Base-by-base conservation (phyloP, 1,140 invertebrate genomes). In the Druon quercuslanigerum region DNA sequence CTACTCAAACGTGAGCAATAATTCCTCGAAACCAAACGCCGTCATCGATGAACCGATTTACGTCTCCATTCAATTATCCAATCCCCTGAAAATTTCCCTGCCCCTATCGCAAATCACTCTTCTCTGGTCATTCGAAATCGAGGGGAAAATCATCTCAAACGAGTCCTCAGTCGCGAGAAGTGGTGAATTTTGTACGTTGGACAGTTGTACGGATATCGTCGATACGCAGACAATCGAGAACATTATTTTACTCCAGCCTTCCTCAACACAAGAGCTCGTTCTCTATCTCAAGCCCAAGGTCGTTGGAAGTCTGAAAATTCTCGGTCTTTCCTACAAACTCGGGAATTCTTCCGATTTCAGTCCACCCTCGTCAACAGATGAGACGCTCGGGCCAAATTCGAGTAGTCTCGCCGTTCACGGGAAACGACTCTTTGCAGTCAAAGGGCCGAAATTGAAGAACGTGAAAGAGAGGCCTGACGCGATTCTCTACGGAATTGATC, bases 21-120 rank as follows among this genome's bases (percentile, higher is more conserved):
- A 95, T 85, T 94, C 93, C 73, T 89, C 88, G 17, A 93, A 93
- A 83, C 95, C 96, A 12, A 91, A 95, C 57, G 94, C 94, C 33
- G 94, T 96, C 78, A 92, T 96, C 83, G 94, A 94, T 86, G 97
- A 98, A 91, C 95, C 95, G 12, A 94, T 98, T 71, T 94, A 95
- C 89, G 92, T 98, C 72, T 94, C 95, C 72, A 91, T 98, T 40
- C 93, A 94, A 66, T 89, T 98, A 52, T 91, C 93, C 60, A 98
- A 98, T 91, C 95, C 96, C 2, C 91, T 98, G n/a, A 94, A 95
- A 79, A 95, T 97, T 57, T 90, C 94, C 6, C 85, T 98, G 71
- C 90, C 93, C 17, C 88, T 98, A 25, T 93, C 93, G 51, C 94
- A 97, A 80, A 92, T 98, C 5, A 93, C 94, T 83, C 89, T 98